These are phyloP conservation scores for Xestobium rufovillosum DNA, from an alignment of 2,888 invertebrate genomes.

Conservation along the genomic window DNA sequence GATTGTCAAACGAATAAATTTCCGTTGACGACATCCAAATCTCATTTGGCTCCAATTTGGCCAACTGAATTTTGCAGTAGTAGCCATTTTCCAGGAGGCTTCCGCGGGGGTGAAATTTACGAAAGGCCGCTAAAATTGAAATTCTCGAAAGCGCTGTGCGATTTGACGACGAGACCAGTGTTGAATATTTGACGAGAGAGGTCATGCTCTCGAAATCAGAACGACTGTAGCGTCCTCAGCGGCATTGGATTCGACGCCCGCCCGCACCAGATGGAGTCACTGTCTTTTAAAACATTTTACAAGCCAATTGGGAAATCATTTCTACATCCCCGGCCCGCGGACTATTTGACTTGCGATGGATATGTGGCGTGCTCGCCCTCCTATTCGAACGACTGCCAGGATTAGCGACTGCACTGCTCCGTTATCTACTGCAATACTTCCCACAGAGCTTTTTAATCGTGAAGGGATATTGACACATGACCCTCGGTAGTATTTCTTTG, in stretches of 20 bases:
- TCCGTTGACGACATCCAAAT: no score
- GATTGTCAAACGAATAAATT: no score
- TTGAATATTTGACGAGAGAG: constrained; percentile 30
- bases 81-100: no score
- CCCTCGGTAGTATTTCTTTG: no score
- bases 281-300: constrained; percentile 45
- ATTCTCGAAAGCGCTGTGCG: constrained; percentile 33
- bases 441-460: no score
- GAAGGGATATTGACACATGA: no score
- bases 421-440: no score
- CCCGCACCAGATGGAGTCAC: constrained; percentile 26
- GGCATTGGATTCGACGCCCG: neutral
- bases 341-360: constrained; percentile 41
- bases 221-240: constrained; percentile 22
- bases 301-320: constrained; percentile 52
- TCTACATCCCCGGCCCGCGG: constrained; percentile 34
- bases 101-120: constrained; percentile 29
- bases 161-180: constrained; percentile 30
- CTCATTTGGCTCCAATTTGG: no score
- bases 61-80: no score
- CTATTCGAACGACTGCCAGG: no score
- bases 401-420: no score
- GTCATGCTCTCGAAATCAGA: constrained; percentile 24
- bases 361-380: constrained; percentile 36
- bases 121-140: constrained; percentile 24